Percentiles rank a stretch among this genome's conserved stretches.
phyloP scores from a whole-genome alignment of 2,888 invertebrate species.

The Tetragonula carbonaria region DNA sequence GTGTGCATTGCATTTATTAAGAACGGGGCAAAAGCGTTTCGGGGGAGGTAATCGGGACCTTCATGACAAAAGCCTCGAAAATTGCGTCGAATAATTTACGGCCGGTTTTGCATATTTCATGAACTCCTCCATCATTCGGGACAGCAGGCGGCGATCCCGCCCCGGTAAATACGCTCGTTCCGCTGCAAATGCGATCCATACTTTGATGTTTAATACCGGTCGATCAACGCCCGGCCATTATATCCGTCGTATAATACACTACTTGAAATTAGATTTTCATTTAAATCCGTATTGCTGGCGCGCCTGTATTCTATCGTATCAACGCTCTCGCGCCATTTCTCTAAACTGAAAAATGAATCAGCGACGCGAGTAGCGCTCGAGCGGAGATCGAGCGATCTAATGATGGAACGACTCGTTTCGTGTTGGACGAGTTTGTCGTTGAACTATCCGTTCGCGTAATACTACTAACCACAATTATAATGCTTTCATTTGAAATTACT shows the following conservation, averaged over 20 bases:
- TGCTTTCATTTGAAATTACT: too few relatives aligned
- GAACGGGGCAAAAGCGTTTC: slow-evolving; percentile 6
- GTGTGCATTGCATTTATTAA: slow-evolving; percentile 27
- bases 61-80: slow-evolving; percentile 29
- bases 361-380: neutral
- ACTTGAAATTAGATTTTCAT: slow-evolving; percentile 50
- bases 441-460: too few relatives aligned
- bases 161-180: slow-evolving; percentile 29
- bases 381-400: slow-evolving; percentile 4
- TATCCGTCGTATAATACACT: slow-evolving; percentile 18
- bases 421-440: too few relatives aligned
- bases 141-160: neutral
- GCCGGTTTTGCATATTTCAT: slow-evolving; percentile 47
- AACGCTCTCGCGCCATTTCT: slow-evolving; percentile 5
- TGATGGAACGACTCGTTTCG: slow-evolving; percentile 8
- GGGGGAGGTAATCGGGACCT: slow-evolving; percentile 7
- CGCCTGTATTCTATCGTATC: slow-evolving; percentile 27
- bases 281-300: slow-evolving; percentile 24
- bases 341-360: slow-evolving; percentile 58
- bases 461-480: too few relatives aligned
- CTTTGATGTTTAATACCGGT: slow-evolving; percentile 44
- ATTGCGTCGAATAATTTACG: slow-evolving; percentile 49
- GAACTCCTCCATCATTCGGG: slow-evolving; percentile 13
- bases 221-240: slow-evolving; percentile 20
- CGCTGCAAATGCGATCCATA: slow-evolving; percentile 10